These are phyloP conservation scores for Cepphus grylle DNA, from an alignment of 2,113 vertebrate genomes.

Conservation along the genomic window DNA sequence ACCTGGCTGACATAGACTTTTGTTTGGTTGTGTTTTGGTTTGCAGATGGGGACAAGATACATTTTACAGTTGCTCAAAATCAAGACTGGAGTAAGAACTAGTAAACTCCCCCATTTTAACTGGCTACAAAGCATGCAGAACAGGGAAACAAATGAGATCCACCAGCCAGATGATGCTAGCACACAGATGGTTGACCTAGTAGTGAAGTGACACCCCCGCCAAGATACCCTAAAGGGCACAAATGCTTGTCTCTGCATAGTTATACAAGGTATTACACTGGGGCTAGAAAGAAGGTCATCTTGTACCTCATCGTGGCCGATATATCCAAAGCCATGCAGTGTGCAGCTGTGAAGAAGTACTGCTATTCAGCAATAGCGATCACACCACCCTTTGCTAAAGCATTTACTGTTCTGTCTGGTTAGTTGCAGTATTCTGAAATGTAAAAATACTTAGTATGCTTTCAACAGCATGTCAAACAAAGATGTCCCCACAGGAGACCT, in stretches of 20 bases:
- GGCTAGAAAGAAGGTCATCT: neutral
- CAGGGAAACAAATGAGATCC: neutral
- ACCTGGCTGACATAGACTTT: neutral
- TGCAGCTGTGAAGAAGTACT: neutral
- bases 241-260: neutral
- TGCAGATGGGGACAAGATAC: neutral
- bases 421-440: neutral
- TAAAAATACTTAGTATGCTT: neutral
- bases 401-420: neutral
- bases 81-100: neutral
- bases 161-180: neutral
- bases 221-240: neutral
- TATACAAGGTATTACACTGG: neutral
- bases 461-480: neutral
- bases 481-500: neutral
- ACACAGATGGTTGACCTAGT: too few species aligned
- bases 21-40: neutral
- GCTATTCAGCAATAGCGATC: neutral
- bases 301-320: neutral
- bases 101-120: neutral
- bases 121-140: neutral
- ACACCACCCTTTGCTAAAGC: neutral
- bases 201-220: neutral
- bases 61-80: neutral
- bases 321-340: fast-evolving